A percentile compares a stretch with the other conserved stretches of the same genome.
Conservation (phyloP, 2,888 invertebrate species). For the Cheilosia pagana region DNA sequence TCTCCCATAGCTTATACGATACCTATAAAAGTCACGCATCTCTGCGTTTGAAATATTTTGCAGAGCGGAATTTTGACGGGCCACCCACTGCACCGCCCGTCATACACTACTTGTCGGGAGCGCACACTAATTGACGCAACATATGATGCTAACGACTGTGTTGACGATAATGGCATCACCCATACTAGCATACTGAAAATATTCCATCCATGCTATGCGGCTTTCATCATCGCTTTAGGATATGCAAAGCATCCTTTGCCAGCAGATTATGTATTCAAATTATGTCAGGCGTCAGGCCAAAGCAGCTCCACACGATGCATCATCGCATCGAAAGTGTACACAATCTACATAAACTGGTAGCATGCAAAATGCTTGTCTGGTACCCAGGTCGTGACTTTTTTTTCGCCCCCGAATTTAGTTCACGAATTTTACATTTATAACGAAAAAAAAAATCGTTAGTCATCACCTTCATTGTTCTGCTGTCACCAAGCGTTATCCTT, state of each 20-base stretch:
- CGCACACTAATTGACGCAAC: conserved; percentile 66
- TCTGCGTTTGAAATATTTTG: conserved; percentile 18
- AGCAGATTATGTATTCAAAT: conserved; percentile 62
- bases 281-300: conserved; percentile 58
- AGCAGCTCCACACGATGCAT: conserved; percentile 56
- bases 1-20: not conserved
- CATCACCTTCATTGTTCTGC: conserved; percentile 22
- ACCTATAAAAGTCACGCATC: conserved; percentile 35
- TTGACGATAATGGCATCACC: conserved; percentile 61
- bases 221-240: conserved; percentile 36
- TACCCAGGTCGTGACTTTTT: not conserved
- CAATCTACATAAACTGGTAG: not conserved
- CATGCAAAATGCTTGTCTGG: not conserved
- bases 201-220: conserved; percentile 42
- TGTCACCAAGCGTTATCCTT: conserved; percentile 45
- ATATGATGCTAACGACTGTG: conserved; percentile 69
- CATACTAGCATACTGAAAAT: conserved; percentile 33
- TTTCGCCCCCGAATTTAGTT: conserved; percentile 31
- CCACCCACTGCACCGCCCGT: not conserved
- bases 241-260: conserved; percentile 47
- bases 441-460: conserved; percentile 7
- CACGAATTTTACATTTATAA: conserved; percentile 39
- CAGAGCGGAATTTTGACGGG: conserved; percentile 32
- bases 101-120: conserved; percentile 46
- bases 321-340: conserved; percentile 21